Conservation (phyloP, 2,797 vertebrate genomes). For the Gallinago nigripennis region DNA sequence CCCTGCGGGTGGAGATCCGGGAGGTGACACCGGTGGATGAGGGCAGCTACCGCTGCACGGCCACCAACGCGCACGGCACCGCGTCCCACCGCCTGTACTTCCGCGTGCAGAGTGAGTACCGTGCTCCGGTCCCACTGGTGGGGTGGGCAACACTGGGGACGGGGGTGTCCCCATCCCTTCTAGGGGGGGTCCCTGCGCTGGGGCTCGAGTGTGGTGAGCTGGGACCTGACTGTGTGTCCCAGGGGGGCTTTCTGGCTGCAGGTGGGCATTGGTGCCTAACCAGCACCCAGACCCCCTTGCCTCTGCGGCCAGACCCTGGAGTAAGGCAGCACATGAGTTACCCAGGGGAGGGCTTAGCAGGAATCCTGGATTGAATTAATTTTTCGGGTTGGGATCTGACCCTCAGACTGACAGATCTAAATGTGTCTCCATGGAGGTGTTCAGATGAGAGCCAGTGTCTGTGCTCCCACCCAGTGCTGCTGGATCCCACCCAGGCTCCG, state of each 20-base stretch:
- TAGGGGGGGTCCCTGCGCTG: neutral
- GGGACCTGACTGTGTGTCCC: neutral
- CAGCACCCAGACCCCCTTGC: neutral
- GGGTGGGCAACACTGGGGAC: neutral
- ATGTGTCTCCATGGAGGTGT: accelerated
- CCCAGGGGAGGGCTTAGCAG: too few species aligned
- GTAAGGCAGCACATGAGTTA: neutral
- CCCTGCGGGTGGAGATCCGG: constrained; percentile 65
- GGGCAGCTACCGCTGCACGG: constrained; percentile 66
- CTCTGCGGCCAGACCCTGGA: neutral
- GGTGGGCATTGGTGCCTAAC: neutral
- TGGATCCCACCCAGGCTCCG: neutral
- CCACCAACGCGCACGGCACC: constrained; percentile 55
- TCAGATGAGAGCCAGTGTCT: accelerated
- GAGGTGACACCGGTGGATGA: constrained; percentile 56
- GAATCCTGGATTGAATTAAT: neutral
- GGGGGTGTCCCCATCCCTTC: neutral
- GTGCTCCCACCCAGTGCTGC: neutral
- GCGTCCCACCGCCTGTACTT: constrained; percentile 39
- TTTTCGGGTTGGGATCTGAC: neutral
- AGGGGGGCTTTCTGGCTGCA: neutral
- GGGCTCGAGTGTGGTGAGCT: neutral
- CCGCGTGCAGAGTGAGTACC: constrained; percentile 66
- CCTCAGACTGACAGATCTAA: neutral
- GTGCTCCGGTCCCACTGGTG: accelerated